Evolutionary conservation across 2,113 vertebrate genomes (phyloP).

Genomic region (Brachirus orientalis): DNA sequence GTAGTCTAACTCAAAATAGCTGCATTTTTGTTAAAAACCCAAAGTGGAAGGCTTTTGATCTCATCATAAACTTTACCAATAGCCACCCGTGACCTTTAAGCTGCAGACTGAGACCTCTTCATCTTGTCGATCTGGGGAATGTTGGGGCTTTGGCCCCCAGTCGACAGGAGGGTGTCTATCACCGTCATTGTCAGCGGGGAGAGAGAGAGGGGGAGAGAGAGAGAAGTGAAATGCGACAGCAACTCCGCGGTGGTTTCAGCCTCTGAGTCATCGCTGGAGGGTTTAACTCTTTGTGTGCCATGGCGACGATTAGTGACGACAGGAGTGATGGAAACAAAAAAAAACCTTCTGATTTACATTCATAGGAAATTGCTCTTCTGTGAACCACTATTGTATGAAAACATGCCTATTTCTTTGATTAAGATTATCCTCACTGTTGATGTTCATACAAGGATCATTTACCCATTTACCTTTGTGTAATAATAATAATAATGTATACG

Average conservation of each 20-base stretch:
- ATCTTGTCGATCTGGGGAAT: constrained; percentile 37
- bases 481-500: too few relatives aligned
- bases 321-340: not conserved
- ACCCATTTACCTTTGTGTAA: too few relatives aligned
- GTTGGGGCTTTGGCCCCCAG: constrained; percentile 35
- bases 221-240: constrained; percentile 70
- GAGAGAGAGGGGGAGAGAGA: constrained; percentile 13
- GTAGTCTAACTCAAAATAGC: too few relatives aligned
- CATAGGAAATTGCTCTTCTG: not conserved
- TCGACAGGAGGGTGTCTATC: constrained; percentile 56
- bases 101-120: constrained; percentile 28
- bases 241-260: constrained; percentile 67
- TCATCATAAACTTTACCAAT: constrained; percentile 28
- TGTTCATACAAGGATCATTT: too few relatives aligned
- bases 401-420: not conserved
- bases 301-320: not conserved
- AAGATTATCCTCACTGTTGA: not conserved
- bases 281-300: constrained; percentile 75
- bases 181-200: constrained; percentile 43
- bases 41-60: constrained; percentile 16
- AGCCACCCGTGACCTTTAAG: not conserved
- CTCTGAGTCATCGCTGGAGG: constrained; percentile 81
- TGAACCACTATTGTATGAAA: not conserved
- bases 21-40: not conserved
- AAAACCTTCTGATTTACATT: not conserved